These are phyloP conservation scores for Synanthedon tipuliformis DNA, from an alignment of 2,888 invertebrate genomes.

Conservation along the genomic window DNA sequence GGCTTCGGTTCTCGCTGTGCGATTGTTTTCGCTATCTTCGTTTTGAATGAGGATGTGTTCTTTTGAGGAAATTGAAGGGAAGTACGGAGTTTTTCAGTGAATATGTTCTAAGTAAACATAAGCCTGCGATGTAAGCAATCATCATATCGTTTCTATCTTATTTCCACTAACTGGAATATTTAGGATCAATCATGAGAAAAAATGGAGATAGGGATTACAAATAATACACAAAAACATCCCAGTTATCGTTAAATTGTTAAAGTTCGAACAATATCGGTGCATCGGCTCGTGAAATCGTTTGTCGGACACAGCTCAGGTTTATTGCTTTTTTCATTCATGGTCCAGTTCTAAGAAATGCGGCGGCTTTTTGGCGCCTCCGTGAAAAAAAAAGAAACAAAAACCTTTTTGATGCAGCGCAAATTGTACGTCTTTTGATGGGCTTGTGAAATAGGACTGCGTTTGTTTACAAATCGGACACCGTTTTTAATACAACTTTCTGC, in stretches of 20 bases:
- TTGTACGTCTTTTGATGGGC: constrained; percentile 2
- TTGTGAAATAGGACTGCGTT: constrained; percentile 7
- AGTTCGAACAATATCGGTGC: constrained; percentile 44
- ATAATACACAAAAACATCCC: constrained; percentile 2
- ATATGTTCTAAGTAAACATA: neutral
- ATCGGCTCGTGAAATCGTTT: constrained; percentile 61
- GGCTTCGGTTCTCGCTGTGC: neutral
- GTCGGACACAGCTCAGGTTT: constrained; percentile 45
- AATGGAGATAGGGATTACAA: neutral
- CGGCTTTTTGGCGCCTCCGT: constrained; percentile 61
- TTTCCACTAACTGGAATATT: neutral
- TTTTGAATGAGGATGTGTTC: neutral
- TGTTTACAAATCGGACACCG: constrained; percentile 6
- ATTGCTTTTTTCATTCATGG: constrained; percentile 53
- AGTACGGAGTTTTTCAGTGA: neutral
- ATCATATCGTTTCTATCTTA: neutral
- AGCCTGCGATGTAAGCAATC: neutral
- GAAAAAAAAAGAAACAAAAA: constrained; percentile 16
- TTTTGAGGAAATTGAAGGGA: neutral
- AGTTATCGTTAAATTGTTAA: constrained; percentile 28
- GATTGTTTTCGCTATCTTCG: neutral
- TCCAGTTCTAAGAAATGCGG: constrained; percentile 49
- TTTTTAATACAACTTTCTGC: neutral
- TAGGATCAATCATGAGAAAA: neutral
- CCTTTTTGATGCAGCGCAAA: constrained; percentile 3